Base-by-base conservation (phyloP, 2,888 invertebrate genomes). In the Eupithecia subfuscata region DNA sequence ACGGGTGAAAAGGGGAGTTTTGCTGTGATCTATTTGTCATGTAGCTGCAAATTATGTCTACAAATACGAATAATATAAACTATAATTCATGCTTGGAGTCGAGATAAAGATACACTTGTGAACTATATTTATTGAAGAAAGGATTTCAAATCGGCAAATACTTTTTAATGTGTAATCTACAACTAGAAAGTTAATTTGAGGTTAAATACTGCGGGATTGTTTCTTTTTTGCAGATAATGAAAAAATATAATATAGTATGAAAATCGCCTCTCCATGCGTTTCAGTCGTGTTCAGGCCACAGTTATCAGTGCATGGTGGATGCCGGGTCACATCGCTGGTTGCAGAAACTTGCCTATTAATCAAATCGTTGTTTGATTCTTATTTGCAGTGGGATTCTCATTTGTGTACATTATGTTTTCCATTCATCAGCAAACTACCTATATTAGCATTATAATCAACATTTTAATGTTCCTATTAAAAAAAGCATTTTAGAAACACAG, bases 261-360 rank as follows among this genome's bases (percentile, higher is more conserved):
- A 18, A 65, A 7, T 22, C 22, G 43, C 12, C 18, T 37, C 18
- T 67, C n/a, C 43, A 67, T 43, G 43, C 14, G 43, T 67, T 40
- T 65, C 67, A 12, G 2, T 37, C 9, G 40, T 22, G n/a, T 14
- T 43, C 12, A 37, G n/a, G 14, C 43, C 12, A 40, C 22, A 43
- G 37, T 16, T 40, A 22, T 67, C 67, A 67, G 67, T 65, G 65
- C 40, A 22, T 83, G 91, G 92, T 91, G 92, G 92, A 90, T 84
- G 84, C 83, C 79, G 85, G 85, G 86, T 80, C 78, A n/a, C 75
- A 63, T 81, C 85, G 82, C 86, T 82, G 88, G 90, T 87, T 89
- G 65, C 73, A 65, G n/a, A 68, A 67, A 73, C 74, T 78, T 80
- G 80, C 77, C 79, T 75, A 69, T 67, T 76, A 67, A 67, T 75